Percentiles rank a stretch among this genome's conserved stretches.
Conservation (phyloP, 1,140 invertebrate species). For the Drosophila mauritiana region DNA sequence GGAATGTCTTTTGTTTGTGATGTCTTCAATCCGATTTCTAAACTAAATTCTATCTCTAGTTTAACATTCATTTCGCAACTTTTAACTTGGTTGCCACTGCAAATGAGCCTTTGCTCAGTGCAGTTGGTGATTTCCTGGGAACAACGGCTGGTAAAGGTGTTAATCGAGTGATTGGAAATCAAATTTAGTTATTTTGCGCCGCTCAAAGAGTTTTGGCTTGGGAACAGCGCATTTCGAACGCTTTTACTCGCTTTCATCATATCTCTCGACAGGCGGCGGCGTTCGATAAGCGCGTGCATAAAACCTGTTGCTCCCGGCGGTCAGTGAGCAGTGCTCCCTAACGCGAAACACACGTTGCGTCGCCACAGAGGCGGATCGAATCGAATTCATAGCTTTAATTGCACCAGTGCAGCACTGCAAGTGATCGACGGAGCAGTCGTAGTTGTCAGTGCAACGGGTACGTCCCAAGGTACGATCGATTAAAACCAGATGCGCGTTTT, state of each 20-base stretch:
- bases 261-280: not conserved
- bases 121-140: too few relatives aligned
- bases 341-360: conserved; percentile 32
- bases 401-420: conserved; percentile 33
- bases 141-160: too few relatives aligned
- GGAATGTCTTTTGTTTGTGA: too few relatives aligned
- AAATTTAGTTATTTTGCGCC: too few relatives aligned
- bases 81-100: too few relatives aligned
- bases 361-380: not conserved
- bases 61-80: too few relatives aligned
- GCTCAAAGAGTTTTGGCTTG: not conserved
- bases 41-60: too few relatives aligned
- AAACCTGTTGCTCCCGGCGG: conserved; percentile 37
- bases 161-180: too few relatives aligned
- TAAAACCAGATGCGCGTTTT: conserved; percentile 35
- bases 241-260: conserved; percentile 39
- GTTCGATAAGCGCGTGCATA: conserved; percentile 55
- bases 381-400: conserved; percentile 30
- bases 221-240: conserved; percentile 13
- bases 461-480: conserved; percentile 42
- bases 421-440: conserved; percentile 4
- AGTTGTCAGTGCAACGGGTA: too few relatives aligned
- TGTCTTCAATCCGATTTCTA: too few relatives aligned
- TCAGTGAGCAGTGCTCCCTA: conserved; percentile 55
- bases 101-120: too few relatives aligned